Conservation (phyloP, 2,888 invertebrate genomes). For the Bellardia bayeri region DNA sequence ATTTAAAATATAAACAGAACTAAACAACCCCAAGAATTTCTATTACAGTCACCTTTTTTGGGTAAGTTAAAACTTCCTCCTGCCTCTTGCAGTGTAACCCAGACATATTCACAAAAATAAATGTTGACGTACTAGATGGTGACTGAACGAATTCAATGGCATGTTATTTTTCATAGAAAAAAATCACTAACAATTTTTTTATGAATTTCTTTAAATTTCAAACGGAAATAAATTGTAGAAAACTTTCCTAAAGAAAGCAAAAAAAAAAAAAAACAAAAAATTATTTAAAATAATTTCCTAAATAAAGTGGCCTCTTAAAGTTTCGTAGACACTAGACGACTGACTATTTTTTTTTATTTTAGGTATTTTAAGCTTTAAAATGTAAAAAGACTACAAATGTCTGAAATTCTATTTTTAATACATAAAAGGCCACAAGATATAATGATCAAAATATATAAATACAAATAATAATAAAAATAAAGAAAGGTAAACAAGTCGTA, state of each 20-base stretch:
- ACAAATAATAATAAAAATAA: not conserved
- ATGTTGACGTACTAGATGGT: conserved; percentile 4
- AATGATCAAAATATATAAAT: not conserved
- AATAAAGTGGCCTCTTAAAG: conserved; percentile 64
- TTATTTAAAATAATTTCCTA: conserved; percentile 60
- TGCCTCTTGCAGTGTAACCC: not conserved
- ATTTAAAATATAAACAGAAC: not conserved
- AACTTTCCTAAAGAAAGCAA: not conserved
- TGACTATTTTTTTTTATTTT: not conserved
- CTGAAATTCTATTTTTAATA: conserved; percentile 22
- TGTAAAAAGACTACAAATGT: conserved; percentile 18
- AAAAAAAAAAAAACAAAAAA: conserved; percentile 21
- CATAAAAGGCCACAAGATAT: conserved; percentile 26
- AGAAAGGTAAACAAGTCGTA: conserved; percentile 30
- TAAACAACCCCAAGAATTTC: conserved; percentile 34
- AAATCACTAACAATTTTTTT: not conserved
- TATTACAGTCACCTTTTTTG: conserved; percentile 12
- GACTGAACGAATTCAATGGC: not conserved
- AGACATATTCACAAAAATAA: not conserved
- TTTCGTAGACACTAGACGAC: conserved; percentile 15
- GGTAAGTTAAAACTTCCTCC: not conserved
- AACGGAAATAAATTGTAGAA: conserved; percentile 46
- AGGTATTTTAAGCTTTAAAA: conserved; percentile 17
- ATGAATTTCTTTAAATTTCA: conserved; percentile 33
- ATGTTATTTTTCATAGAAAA: conserved; percentile 13